phyloP scores from a whole-genome alignment of 2,113 vertebrate species.

The Perca schrenkii region DNA sequence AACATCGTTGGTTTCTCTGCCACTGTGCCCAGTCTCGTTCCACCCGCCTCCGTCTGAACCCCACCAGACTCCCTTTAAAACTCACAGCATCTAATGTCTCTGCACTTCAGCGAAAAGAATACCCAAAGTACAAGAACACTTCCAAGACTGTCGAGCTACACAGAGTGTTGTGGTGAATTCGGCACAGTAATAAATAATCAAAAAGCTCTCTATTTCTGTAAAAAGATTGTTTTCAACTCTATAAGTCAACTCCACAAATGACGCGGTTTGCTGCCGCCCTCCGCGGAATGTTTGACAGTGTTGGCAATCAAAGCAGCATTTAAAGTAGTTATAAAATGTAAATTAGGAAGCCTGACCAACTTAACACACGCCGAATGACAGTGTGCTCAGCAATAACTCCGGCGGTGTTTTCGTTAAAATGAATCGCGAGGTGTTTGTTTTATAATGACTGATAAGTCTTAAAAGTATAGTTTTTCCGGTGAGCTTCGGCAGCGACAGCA shows the following conservation, averaged over 20 bases:
- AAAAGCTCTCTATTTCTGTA: not conserved
- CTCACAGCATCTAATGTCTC: accelerated
- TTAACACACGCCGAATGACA: not conserved
- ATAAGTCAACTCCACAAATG: too few species aligned
- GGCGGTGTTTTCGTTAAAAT: too few species aligned
- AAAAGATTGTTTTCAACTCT: not conserved
- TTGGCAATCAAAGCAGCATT: not conserved
- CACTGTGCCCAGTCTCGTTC: too few species aligned
- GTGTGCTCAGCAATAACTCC: accelerated
- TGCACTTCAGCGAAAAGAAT: not conserved
- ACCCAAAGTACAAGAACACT: accelerated
- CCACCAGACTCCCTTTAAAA: not conserved
- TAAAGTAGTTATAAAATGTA: not conserved
- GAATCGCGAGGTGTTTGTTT: accelerated
- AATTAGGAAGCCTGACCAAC: not conserved
- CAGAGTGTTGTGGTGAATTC: not conserved
- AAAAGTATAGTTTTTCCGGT: not conserved
- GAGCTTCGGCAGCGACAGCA: not conserved
- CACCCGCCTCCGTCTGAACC: too few species aligned
- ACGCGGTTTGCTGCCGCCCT: not conserved
- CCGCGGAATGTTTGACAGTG: not conserved
- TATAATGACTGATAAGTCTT: accelerated
- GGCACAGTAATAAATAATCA: not conserved
- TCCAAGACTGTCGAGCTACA: not conserved
- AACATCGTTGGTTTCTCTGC: too few species aligned